Evolutionary conservation across 2,888 invertebrate genomes (phyloP).

Genomic region (Platycheirus albimanus): DNA sequence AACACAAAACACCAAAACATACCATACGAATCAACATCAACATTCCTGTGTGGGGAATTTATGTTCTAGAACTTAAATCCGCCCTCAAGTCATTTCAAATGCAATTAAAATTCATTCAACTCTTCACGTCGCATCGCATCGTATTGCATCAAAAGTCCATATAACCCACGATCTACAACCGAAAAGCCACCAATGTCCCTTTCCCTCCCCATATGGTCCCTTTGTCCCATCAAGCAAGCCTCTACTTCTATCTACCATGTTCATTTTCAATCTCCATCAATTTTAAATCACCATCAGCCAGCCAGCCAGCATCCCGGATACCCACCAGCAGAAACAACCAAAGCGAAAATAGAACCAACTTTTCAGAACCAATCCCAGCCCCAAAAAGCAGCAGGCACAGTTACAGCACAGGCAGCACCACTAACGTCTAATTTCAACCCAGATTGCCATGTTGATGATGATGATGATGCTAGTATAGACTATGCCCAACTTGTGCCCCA

Average conservation of each 20-base stretch:
- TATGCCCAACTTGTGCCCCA: slow-evolving; percentile 56
- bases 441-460: slow-evolving; percentile 61
- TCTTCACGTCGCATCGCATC: slow-evolving; percentile 2
- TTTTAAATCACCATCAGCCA: slow-evolving; percentile 73
- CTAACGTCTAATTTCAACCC: slow-evolving; percentile 59
- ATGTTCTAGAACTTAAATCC: background rate
- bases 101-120: slow-evolving; percentile 68
- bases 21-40: background rate
- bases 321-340: slow-evolving; percentile 46
- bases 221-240: background rate
- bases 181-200: slow-evolving; percentile 15
- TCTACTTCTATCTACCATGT: slow-evolving; percentile 20
- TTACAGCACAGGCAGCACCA: slow-evolving; percentile 12
- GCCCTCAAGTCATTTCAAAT: slow-evolving; percentile 47
- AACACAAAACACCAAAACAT: too few species aligned
- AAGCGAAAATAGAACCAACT: slow-evolving; percentile 29
- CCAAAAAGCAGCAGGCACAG: too few species aligned
- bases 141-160: slow-evolving; percentile 5
- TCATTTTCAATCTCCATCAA: slow-evolving; percentile 68
- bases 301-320: slow-evolving; percentile 43
- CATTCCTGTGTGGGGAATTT: slow-evolving; percentile 3
- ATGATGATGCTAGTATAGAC: slow-evolving; percentile 26
- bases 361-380: too few species aligned
- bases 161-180: slow-evolving; percentile 13
- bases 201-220: background rate